These are phyloP conservation scores for Trichogramma evanescens DNA, from an alignment of 2,888 invertebrate genomes.

Conservation along the genomic window DNA sequence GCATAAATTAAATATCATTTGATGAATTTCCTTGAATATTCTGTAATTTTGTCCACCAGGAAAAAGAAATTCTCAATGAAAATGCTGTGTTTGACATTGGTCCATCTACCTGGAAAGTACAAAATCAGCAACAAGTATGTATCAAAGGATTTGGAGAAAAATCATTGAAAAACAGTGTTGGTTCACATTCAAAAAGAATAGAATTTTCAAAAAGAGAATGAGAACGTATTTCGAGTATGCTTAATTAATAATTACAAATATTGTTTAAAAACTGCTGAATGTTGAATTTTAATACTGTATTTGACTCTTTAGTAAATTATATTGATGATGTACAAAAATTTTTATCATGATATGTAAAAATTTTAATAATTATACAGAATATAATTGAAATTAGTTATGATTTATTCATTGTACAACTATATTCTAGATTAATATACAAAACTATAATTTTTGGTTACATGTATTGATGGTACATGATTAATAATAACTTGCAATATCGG, in stretches of 20 bases:
- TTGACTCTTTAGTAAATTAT: no score
- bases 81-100: no score
- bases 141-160: not conserved
- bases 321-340: constrained; percentile 2
- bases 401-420: constrained; percentile 43
- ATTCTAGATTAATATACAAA: constrained; percentile 44
- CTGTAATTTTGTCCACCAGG: no score
- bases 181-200: not conserved
- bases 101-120: no score
- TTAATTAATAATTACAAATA: no score
- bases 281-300: no score
- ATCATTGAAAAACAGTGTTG: not conserved
- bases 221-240: no score
- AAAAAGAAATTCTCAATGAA: no score
- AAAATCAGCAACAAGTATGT: not conserved
- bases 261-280: no score
- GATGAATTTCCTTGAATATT: no score
- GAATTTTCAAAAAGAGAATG: no score
- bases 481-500: constrained; percentile 29
- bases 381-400: constrained; percentile 27
- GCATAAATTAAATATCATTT: not conserved
- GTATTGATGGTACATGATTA: constrained; percentile 31
- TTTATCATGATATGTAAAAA: not conserved
- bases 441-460: constrained; percentile 46
- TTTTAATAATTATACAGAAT: no score